A percentile compares a stretch with the other conserved stretches of the same genome.
Conservation (phyloP, 2,113 vertebrate genomes). For the Microcebus jonahi region DNA sequence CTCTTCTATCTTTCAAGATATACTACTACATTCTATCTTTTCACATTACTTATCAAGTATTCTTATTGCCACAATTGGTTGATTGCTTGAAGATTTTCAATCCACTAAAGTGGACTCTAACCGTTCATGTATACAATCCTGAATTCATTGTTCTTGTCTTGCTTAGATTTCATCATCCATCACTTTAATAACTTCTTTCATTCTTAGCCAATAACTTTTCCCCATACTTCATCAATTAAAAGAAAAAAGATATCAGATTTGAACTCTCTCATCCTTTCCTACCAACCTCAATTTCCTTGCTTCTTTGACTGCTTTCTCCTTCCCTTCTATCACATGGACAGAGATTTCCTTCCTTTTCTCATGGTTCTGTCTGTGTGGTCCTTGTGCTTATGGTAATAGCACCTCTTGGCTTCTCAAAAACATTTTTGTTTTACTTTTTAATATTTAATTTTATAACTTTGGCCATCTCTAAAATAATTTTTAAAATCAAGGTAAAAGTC, state of each 20-base stretch:
- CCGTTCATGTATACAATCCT: not conserved
- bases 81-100: not conserved
- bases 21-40: not conserved
- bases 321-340: not conserved
- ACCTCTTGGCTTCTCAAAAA: not conserved
- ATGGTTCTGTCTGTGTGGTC: not conserved
- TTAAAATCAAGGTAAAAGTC: not conserved
- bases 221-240: not conserved
- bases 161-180: not conserved
- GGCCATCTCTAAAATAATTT: not conserved
- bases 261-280: not conserved
- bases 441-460: not conserved
- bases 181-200: not conserved
- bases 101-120: not conserved
- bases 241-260: not conserved
- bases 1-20: not conserved
- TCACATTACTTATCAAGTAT: not conserved
- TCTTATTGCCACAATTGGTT: not conserved
- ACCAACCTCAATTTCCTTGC: not conserved
- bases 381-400: not conserved
- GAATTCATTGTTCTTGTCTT: not conserved
- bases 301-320: not conserved
- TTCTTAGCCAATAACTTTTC: not conserved
- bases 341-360: not conserved
- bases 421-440: not conserved